phyloP scores from a whole-genome alignment of 2,888 invertebrate genomes.

The Dynastes tityus region DNA sequence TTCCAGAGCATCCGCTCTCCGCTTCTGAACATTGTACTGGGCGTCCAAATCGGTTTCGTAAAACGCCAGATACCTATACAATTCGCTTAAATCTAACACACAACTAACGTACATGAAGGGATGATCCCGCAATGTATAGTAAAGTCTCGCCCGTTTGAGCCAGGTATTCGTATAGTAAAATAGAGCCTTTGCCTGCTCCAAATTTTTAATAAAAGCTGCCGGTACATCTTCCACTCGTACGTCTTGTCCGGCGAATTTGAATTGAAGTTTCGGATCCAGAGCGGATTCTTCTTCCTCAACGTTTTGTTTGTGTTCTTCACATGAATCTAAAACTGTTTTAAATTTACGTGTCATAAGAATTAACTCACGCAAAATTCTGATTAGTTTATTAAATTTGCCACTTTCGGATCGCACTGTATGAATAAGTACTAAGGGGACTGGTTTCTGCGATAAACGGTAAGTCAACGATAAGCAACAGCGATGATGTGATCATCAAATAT shows the following conservation, averaged over 20 bases:
- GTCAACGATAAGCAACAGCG: too few relatives aligned
- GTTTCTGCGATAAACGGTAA: too few relatives aligned
- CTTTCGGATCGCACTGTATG: too few relatives aligned
- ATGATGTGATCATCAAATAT: too few relatives aligned
- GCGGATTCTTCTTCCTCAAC: slow-evolving; percentile 49
- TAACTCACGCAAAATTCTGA: neutral
- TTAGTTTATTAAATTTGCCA: neutral
- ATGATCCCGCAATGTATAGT: slow-evolving; percentile 75
- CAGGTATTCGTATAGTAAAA: slow-evolving; percentile 75
- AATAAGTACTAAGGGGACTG: too few relatives aligned
- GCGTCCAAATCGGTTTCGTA: slow-evolving; percentile 80
- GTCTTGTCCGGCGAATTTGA: slow-evolving; percentile 59
- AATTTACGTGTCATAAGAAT: slow-evolving; percentile 29
- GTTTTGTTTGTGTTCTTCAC: slow-evolving; percentile 37
- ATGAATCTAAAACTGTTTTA: slow-evolving; percentile 45
- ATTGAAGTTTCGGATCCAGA: slow-evolving; percentile 45
- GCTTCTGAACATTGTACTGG: slow-evolving; percentile 75
- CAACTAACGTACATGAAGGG: slow-evolving; percentile 76
- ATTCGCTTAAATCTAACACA: slow-evolving; percentile 76
- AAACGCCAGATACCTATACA: slow-evolving; percentile 80
- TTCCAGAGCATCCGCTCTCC: slow-evolving; percentile 75
- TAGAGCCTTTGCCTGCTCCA: slow-evolving; percentile 72
- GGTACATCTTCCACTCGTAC: slow-evolving; percentile 61
- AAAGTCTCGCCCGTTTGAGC: slow-evolving; percentile 75
- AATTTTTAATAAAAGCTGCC: slow-evolving; percentile 64